A percentile compares a stretch with the other conserved stretches of the same genome.
Evolutionary conservation across 2,797 vertebrate species (phyloP).

Genomic region (Tenualosa thibaudeaui): DNA sequence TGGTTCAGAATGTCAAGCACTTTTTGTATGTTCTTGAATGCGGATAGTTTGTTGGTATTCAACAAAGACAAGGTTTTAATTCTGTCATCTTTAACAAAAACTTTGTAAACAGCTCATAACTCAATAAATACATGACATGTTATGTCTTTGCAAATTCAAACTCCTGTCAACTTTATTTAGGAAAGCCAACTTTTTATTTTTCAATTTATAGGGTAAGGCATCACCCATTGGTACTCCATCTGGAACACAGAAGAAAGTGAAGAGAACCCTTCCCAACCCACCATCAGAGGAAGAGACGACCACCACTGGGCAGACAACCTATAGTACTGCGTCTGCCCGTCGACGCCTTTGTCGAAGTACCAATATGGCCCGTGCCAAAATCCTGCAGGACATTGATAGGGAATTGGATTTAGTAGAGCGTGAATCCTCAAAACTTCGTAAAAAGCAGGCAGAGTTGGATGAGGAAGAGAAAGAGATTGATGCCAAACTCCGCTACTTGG

Average conservation of each 20-base stretch:
- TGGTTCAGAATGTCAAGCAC: too few species aligned
- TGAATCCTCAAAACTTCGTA: conserved; percentile 96
- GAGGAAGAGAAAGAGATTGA: conserved; percentile 99
- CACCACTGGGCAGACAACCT: conserved; percentile 78
- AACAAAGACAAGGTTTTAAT: too few species aligned
- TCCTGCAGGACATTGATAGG: conserved; percentile 97
- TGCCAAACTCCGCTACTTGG: conserved; percentile 94
- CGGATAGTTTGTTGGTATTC: too few species aligned
- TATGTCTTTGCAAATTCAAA: too few species aligned
- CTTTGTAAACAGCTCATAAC: too few species aligned
- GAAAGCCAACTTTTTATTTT: not conserved
- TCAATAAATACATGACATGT: too few species aligned
- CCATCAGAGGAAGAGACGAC: conserved; percentile 89
- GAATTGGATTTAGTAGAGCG: conserved; percentile 95
- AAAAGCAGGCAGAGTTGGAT: conserved; percentile 97
- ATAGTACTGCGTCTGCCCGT: conserved; percentile 87
- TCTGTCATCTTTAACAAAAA: too few species aligned
- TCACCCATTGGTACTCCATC: conserved; percentile 80
- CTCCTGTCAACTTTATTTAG: too few species aligned
- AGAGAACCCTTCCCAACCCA: conserved; percentile 95
- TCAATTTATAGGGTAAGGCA: conserved; percentile 78
- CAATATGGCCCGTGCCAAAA: conserved; percentile 98
- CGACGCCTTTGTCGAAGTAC: conserved; percentile 93
- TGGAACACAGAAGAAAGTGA: conserved; percentile 95
- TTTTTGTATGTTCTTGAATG: too few species aligned